A percentile compares a stretch with the other conserved stretches of the same genome.
phyloP scores from a whole-genome alignment of 2,113 vertebrate genomes.

The Scartelaos histophorus region DNA sequence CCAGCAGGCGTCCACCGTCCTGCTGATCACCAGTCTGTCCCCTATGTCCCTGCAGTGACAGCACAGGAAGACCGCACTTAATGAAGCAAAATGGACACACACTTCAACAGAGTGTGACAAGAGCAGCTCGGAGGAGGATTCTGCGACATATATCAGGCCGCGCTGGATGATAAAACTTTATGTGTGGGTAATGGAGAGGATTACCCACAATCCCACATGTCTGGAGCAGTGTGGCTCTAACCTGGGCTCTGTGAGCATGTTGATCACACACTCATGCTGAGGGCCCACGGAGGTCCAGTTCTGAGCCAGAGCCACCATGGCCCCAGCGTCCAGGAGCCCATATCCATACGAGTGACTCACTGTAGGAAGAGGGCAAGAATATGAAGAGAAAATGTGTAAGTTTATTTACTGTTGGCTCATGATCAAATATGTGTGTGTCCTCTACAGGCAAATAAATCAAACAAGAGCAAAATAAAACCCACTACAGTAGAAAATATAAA shows the following conservation, averaged over 20 bases:
- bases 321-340: constrained; percentile 89
- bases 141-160: constrained; percentile 27
- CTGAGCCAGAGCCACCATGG: constrained; percentile 90
- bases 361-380: constrained; percentile 49
- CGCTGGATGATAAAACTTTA: constrained; percentile 17
- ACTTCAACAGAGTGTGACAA: constrained; percentile 28
- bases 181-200: constrained; percentile 15
- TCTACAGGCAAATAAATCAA: too few species aligned
- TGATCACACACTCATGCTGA: constrained; percentile 88
- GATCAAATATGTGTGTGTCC: too few species aligned
- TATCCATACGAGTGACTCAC: constrained; percentile 98
- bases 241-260: constrained; percentile 87
- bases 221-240: constrained; percentile 51
- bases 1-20: constrained; percentile 85
- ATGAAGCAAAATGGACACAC: constrained; percentile 47
- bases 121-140: constrained; percentile 12
- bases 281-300: constrained; percentile 90
- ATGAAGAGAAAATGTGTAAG: not conserved
- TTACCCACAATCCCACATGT: constrained; percentile 19
- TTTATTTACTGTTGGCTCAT: not conserved
- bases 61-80: constrained; percentile 41
- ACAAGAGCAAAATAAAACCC: too few species aligned
- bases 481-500: too few species aligned
- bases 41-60: constrained; percentile 85
- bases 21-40: constrained; percentile 87